These are phyloP conservation scores for Hetaerina americana DNA, from an alignment of 1,140 invertebrate genomes.

Conservation along the genomic window DNA sequence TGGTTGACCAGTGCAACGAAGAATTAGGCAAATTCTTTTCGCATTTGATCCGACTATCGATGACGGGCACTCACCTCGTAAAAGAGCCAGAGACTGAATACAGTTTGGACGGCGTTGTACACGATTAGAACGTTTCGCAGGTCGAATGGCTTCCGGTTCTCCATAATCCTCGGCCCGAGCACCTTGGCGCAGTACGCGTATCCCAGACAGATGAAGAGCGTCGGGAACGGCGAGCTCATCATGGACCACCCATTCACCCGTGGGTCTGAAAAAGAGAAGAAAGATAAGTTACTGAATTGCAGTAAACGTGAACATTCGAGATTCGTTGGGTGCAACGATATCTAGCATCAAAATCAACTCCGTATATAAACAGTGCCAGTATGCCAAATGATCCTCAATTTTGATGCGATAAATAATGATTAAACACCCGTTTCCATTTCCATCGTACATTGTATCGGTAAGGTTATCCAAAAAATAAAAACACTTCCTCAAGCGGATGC, in stretches of 20 bases:
- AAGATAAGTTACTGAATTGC: not conserved
- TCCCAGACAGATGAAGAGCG: slow-evolving; percentile 63
- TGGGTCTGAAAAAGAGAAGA: slow-evolving; percentile 53
- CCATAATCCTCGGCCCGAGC: slow-evolving; percentile 77
- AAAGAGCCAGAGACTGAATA: slow-evolving; percentile 85
- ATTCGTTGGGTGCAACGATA: no score
- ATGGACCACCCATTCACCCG: slow-evolving; percentile 81
- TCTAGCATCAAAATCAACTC: no score
- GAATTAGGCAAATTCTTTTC: no score
- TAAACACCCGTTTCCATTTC: no score
- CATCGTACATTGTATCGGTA: no score
- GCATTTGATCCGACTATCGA: no score
- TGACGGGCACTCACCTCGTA: slow-evolving; percentile 63
- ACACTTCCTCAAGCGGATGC: no score
- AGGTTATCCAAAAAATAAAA: no score
- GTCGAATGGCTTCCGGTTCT: slow-evolving; percentile 76
- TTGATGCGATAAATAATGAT: no score
- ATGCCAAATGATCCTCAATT: no score
- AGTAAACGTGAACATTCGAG: not conserved
- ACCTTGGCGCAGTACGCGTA: slow-evolving; percentile 76
- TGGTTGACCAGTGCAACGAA: no score
- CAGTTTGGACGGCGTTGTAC: slow-evolving; percentile 80
- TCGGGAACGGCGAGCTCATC: slow-evolving; percentile 83
- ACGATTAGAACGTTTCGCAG: slow-evolving; percentile 65
- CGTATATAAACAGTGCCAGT: no score